phyloP scores from a whole-genome alignment of 2,797 vertebrate species.

The Sylvilagus floridanus region DNA sequence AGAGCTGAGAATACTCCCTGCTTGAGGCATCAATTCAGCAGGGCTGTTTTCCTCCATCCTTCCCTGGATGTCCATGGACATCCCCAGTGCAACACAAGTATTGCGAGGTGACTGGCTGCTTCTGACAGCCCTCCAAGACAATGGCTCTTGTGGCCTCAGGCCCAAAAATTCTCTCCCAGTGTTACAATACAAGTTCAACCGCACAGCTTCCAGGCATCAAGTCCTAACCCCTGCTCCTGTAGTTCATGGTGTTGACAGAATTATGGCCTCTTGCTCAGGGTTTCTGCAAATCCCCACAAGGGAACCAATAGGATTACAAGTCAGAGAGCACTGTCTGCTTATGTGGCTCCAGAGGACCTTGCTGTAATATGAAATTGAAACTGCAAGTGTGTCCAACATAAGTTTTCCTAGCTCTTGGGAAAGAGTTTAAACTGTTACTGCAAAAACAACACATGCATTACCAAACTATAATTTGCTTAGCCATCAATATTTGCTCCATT shows the following conservation, averaged over 20 bases:
- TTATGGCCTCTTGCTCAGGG: constrained; percentile 67
- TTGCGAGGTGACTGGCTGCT: neutral
- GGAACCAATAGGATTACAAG: constrained; percentile 27
- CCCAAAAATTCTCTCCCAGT: neutral
- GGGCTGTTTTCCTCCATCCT: neutral
- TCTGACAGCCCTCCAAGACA: neutral
- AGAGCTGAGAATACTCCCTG: neutral
- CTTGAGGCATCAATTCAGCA: neutral
- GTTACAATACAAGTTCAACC: neutral
- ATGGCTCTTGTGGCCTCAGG: neutral
- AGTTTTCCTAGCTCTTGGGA: constrained; percentile 53
- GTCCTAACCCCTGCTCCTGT: constrained; percentile 65
- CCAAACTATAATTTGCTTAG: neutral
- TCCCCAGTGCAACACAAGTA: neutral
- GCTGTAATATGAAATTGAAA: constrained; percentile 57
- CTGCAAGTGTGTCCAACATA: constrained; percentile 68
- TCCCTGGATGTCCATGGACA: neutral
- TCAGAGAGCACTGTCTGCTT: neutral
- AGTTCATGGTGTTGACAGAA: constrained; percentile 77
- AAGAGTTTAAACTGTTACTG: constrained; percentile 65
- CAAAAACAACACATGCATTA: constrained; percentile 57
- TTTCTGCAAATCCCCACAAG: constrained; percentile 69
- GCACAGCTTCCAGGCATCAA: constrained; percentile 56
- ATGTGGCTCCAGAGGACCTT: constrained; percentile 25
- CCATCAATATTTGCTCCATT: neutral